Evolutionary conservation across 2,113 vertebrate genomes (phyloP).

Genomic region (Zootoca vivipara): DNA sequence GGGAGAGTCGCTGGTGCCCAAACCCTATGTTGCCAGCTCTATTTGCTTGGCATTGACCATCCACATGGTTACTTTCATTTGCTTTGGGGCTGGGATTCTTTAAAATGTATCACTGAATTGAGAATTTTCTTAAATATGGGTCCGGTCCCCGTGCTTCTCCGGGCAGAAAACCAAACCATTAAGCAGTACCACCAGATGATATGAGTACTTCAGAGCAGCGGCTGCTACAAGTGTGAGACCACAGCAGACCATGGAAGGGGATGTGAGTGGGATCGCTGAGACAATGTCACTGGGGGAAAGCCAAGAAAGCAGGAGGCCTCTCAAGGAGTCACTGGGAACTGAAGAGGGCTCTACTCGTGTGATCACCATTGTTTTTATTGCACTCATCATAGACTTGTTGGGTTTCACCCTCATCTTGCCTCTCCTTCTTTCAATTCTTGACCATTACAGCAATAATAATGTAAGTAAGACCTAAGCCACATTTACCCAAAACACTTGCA

Average conservation of each 20-base stretch:
- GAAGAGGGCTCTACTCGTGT: slow-evolving; percentile 71
- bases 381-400: slow-evolving; percentile 90
- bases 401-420: slow-evolving; percentile 96
- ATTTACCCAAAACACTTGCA: neutral
- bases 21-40: too few species aligned
- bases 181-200: too few species aligned
- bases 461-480: slow-evolving; percentile 70
- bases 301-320: neutral
- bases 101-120: too few species aligned
- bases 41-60: too few species aligned
- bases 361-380: slow-evolving; percentile 84
- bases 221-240: too few species aligned
- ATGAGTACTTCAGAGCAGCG: too few species aligned
- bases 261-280: neutral
- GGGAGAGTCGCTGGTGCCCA: too few species aligned
- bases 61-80: too few species aligned
- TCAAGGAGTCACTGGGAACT: slow-evolving; percentile 24
- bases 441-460: slow-evolving; percentile 84
- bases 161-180: too few species aligned
- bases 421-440: slow-evolving; percentile 90
- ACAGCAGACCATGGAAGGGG: too few species aligned
- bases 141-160: neutral
- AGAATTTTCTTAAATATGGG: too few species aligned
- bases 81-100: too few species aligned
- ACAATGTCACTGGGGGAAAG: slow-evolving; percentile 30